phyloP scores from a whole-genome alignment of 2,113 vertebrate genomes.

The Mastomys natalensis region DNA sequence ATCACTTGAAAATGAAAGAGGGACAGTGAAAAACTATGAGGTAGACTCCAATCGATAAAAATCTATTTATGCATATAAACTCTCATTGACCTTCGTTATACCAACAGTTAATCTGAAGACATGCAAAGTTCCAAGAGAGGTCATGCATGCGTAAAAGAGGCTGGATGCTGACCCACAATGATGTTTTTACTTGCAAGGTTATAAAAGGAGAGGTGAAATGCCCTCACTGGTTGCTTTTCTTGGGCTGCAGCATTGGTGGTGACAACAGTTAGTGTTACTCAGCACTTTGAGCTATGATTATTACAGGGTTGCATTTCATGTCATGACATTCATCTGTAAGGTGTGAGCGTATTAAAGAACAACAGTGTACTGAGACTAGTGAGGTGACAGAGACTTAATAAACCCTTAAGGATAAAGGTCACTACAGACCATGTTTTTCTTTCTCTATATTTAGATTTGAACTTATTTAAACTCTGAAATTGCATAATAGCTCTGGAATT shows the following conservation, averaged over 20 bases:
- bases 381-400: not conserved
- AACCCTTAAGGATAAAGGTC: slow-evolving; percentile 6
- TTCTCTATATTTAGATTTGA: slow-evolving; percentile 32
- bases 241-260: not conserved
- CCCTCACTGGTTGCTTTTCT: not conserved
- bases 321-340: slow-evolving; percentile 11
- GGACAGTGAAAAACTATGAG: slow-evolving; percentile 25
- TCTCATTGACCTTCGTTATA: slow-evolving; percentile 30
- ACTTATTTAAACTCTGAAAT: slow-evolving; percentile 23
- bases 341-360: slow-evolving; percentile 47
- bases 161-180: slow-evolving; percentile 4
- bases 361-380: slow-evolving; percentile 29
- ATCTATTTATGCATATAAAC: slow-evolving; percentile 18
- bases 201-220: slow-evolving; percentile 53
- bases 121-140: slow-evolving; percentile 14
- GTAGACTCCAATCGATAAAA: slow-evolving; percentile 45
- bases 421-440: slow-evolving; percentile 46
- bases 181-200: slow-evolving; percentile 62
- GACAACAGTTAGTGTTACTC: slow-evolving; percentile 1
- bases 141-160: not conserved
- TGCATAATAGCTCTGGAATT: slow-evolving; percentile 44
- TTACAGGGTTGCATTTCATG: not conserved
- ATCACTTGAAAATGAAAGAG: slow-evolving; percentile 12
- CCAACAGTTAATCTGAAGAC: slow-evolving; percentile 24
- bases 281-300: slow-evolving; percentile 19